These are phyloP conservation scores for Lepus europaeus DNA, from an alignment of 2,113 vertebrate genomes.

Conservation along the genomic window DNA sequence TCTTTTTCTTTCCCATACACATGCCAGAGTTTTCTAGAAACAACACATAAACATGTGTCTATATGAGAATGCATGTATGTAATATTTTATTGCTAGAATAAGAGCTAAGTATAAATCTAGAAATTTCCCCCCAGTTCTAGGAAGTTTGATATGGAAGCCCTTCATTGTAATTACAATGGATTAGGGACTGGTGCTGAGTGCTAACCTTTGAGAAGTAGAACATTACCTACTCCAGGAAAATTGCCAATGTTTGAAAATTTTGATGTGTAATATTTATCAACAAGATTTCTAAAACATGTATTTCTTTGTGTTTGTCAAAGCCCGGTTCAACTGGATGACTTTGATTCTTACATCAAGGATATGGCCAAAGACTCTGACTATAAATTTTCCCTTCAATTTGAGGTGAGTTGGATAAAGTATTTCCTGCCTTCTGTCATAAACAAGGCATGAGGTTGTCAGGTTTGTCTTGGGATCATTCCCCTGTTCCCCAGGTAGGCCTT, in stretches of 20 bases:
- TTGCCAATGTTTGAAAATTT: neutral
- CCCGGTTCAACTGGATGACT: constrained; percentile 96
- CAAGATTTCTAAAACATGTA: neutral
- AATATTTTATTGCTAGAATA: neutral
- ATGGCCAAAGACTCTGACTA: constrained; percentile 99
- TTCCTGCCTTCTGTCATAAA: neutral
- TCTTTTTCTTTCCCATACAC: neutral
- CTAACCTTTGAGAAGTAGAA: constrained; percentile 9
- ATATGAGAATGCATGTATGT: neutral
- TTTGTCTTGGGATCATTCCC: neutral
- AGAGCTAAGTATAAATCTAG: neutral
- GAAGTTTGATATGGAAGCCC: neutral
- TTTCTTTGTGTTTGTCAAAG: constrained; percentile 86
- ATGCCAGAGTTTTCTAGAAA: constrained; percentile 10
- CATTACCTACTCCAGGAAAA: neutral
- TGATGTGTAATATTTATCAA: too few species aligned
- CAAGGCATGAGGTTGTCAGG: accelerated
- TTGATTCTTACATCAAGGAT: constrained; percentile 97
- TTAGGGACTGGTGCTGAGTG: neutral
- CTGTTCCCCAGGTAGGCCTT: neutral
- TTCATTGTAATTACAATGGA: neutral
- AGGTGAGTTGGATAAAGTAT: constrained; percentile 88
- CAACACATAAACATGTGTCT: neutral
- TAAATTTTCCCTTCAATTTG: constrained; percentile 98
- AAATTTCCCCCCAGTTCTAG: constrained; percentile 11